Percentiles rank a stretch among this genome's conserved stretches.
phyloP scores from a whole-genome alignment of 2,113 vertebrate species.

The Galeopterus variegatus region DNA sequence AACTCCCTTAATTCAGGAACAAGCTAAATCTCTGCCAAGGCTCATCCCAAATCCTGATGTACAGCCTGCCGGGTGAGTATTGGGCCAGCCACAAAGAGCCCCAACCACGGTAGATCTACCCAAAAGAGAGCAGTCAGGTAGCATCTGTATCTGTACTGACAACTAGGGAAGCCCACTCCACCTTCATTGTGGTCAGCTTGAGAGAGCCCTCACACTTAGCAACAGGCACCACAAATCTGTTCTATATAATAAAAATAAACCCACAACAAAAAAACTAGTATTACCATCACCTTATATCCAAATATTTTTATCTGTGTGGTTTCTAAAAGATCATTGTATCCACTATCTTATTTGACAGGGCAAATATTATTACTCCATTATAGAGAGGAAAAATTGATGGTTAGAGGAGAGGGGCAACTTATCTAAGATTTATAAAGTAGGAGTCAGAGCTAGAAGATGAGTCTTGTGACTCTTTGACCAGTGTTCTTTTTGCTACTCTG shows the following conservation, averaged over 20 bases:
- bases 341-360: background rate
- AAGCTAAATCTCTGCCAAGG: background rate
- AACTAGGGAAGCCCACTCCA: no score
- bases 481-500: background rate
- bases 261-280: background rate
- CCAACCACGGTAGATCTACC: background rate
- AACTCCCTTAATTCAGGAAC: background rate
- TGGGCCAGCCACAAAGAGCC: background rate
- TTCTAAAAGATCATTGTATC: background rate
- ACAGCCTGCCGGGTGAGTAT: background rate
- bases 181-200: background rate
- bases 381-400: background rate
- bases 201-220: background rate
- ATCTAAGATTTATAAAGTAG: background rate
- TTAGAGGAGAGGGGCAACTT: background rate
- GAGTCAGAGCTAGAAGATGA: background rate
- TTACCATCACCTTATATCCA: background rate
- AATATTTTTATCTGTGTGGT: background rate
- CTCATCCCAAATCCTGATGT: background rate
- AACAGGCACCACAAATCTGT: background rate
- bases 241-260: background rate
- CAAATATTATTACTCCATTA: background rate
- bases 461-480: background rate
- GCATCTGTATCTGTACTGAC: background rate
- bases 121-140: background rate